phyloP scores from a whole-genome alignment of 2,113 vertebrate species.

The Epinephelus cyanopodus region DNA sequence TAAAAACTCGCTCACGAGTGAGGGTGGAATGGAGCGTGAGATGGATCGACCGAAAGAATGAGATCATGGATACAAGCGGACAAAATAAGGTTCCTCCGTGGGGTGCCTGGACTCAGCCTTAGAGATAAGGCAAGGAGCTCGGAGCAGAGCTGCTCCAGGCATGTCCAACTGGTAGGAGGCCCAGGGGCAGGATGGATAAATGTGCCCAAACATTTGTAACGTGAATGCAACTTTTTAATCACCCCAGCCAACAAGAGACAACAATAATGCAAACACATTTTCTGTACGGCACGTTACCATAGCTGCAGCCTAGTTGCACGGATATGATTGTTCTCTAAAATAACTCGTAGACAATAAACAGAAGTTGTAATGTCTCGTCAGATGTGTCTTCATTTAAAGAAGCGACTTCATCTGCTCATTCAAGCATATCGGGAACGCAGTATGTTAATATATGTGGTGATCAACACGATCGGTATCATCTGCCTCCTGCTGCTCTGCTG shows the following conservation, averaged over 20 bases:
- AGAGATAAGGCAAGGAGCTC: too few relatives aligned
- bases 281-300: neutral
- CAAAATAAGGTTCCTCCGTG: too few relatives aligned
- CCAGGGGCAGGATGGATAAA: neutral
- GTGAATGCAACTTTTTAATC: conserved; percentile 26
- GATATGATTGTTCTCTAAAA: neutral
- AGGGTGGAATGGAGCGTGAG: too few relatives aligned
- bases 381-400: conserved; percentile 8
- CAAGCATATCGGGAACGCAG: neutral
- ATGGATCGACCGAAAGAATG: too few relatives aligned
- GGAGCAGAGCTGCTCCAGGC: too few relatives aligned
- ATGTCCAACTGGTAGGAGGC: too few relatives aligned
- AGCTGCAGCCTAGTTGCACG: conserved; percentile 1
- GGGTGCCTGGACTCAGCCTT: too few relatives aligned
- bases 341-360: conserved; percentile 15
- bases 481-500: neutral
- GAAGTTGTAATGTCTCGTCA: neutral
- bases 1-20: neutral
- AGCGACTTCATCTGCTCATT: conserved; percentile 5
- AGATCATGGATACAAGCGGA: too few relatives aligned
- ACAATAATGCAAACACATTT: conserved; percentile 15
- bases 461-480: neutral
- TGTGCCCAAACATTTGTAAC: conserved; percentile 2
- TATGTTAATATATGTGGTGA: neutral
- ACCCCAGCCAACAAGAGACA: conserved; percentile 11